A percentile compares a stretch with the other conserved stretches of the same genome.
Conservation (phyloP, 2,888 invertebrate genomes). For the Drosophila sordidula region DNA sequence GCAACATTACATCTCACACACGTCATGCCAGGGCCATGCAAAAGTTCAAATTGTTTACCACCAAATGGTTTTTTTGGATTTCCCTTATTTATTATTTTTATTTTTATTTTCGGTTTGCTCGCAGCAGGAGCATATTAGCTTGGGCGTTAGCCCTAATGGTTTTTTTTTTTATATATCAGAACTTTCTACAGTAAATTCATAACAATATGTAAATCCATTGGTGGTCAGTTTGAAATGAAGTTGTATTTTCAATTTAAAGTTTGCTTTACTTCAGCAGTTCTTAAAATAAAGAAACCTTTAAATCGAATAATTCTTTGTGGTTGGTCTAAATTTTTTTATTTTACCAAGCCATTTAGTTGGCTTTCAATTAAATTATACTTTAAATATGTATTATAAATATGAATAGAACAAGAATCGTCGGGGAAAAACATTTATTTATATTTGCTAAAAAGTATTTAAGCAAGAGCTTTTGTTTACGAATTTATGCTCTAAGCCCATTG, state of each 20-base stretch:
- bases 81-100: constrained; percentile 8
- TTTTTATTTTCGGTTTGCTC: constrained; percentile 12
- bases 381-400: too few species aligned
- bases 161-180: constrained; percentile 7
- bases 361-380: not conserved
- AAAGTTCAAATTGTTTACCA: constrained; percentile 71
- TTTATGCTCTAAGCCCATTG: too few species aligned
- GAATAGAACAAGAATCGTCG: too few species aligned
- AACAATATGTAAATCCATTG: constrained; percentile 9
- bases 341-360: too few species aligned
- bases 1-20: constrained; percentile 36
- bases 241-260: not conserved
- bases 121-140: constrained; percentile 48
- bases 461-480: too few species aligned
- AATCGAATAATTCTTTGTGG: too few species aligned
- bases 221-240: constrained; percentile 3
- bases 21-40: constrained; percentile 41
- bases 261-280: too few species aligned
- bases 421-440: not conserved
- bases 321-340: too few species aligned
- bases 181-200: not conserved
- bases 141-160: constrained; percentile 20
- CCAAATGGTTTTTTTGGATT: constrained; percentile 63
- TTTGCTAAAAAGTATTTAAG: not conserved
- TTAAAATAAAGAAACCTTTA: not conserved